Base-by-base conservation (phyloP, 1,140 invertebrate genomes). In the Drosophila chauvacae region DNA sequence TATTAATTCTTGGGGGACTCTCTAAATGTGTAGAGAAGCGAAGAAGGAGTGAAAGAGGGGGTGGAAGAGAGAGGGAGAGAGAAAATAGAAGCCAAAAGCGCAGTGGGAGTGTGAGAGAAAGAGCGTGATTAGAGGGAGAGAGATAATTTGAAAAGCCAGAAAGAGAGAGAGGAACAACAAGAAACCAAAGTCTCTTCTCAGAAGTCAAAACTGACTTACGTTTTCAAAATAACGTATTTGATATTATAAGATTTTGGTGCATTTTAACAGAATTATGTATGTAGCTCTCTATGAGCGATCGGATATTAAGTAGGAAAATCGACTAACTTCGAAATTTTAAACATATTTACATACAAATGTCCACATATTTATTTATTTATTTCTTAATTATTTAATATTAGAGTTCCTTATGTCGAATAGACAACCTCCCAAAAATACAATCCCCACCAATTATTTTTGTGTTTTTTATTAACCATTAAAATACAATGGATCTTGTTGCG, bases 381-480 rank as follows among this genome's bases (percentile, higher is more conserved):
- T 1, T n/a, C 7, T 37, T 5, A 14, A 14, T 14, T 14, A 14
- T 5, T 35, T 35, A 35, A 37, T 37, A 30, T 14, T 5, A 4
- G 13, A 37, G 35, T 14, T 39, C 5, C 16, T 41, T n/a, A n/a
- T n/a, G 9, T n/a, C 3, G 7, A 18, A 44, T 33, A 53, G n/a
- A 14, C 4, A 30, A 20, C 10, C 18, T 9, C 11, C 30, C n/a
- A 55, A 16, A 55, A 37, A 55, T 23, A 55, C 20, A 37, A 16
- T 3, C 33, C 5, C 7, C 14, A 4, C 2, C 2, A 11, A 23
- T 55, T 55, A 23, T 55, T 0, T 55, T 35, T 55, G 5, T 35
- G 6, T 23, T 37, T 23, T 55, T 55, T 37, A 55, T 20, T 55
- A 55, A 55, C 51, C 51, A 55, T 55, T 55, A 55, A 55, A 55